A percentile compares a stretch with the other conserved stretches of the same genome.
phyloP scores from a whole-genome alignment of 2,888 invertebrate genomes.

The Anarsia innoxiella region DNA sequence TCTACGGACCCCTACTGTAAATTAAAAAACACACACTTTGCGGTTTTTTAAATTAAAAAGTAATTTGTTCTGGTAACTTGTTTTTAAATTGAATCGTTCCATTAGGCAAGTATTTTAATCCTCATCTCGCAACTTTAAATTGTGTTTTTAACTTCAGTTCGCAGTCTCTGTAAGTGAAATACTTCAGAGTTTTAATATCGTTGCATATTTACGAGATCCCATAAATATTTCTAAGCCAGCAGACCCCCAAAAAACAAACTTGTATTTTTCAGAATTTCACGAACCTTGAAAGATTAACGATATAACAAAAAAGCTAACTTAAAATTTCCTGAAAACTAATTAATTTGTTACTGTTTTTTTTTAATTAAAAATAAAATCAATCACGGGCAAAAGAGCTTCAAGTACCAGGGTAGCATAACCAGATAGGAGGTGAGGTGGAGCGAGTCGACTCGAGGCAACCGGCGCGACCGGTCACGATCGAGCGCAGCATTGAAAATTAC shows the following conservation, averaged over 20 bases:
- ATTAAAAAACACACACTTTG: too few species aligned
- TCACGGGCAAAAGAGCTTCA: slow-evolving; percentile 15
- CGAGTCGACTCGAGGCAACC: slow-evolving; percentile 25
- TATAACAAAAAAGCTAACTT: too few species aligned
- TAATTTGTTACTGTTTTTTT: too few species aligned
- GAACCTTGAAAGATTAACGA: too few species aligned
- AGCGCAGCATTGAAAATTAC: slow-evolving; percentile 64
- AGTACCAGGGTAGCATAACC: slow-evolving; percentile 59
- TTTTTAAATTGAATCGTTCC: slow-evolving; percentile 4
- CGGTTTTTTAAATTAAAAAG: background rate
- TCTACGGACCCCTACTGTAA: too few species aligned
- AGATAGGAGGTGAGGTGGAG: slow-evolving; percentile 35
- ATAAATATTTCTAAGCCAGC: too few species aligned
- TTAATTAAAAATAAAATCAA: slow-evolving; percentile 7
- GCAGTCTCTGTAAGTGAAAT: too few species aligned
- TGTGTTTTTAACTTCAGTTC: slow-evolving; percentile 2
- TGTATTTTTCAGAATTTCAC: too few species aligned
- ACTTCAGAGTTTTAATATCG: too few species aligned
- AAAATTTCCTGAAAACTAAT: too few species aligned
- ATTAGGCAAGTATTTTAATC: background rate
- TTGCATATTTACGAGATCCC: too few species aligned
- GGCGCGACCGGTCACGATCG: slow-evolving; percentile 59
- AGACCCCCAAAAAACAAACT: too few species aligned
- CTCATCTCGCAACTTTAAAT: slow-evolving; percentile 3
- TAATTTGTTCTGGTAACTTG: background rate